Evolutionary conservation across 2,113 vertebrate species (phyloP).

Genomic region (Circaetus gallicus): DNA sequence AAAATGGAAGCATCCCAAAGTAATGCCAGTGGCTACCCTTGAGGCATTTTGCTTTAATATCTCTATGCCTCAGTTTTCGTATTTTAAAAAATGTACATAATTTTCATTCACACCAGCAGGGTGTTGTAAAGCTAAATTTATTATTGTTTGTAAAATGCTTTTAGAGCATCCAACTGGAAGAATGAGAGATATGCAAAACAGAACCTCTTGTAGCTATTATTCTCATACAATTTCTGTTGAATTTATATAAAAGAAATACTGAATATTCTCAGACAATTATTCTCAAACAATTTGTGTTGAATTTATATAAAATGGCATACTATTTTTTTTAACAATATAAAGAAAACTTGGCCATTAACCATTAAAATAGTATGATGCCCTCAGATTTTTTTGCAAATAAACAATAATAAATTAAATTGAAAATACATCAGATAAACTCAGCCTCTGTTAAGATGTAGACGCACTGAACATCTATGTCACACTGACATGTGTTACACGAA

Average conservation of each 20-base stretch:
- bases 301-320: not conserved
- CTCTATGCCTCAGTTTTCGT: conserved; percentile 11
- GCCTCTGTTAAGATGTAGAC: not conserved
- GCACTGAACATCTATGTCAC: not conserved
- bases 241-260: conserved; percentile 29
- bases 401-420: not conserved
- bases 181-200: conserved; percentile 54
- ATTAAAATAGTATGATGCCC: not conserved
- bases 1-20: conserved; percentile 10
- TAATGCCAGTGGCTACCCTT: not conserved
- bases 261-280: conserved; percentile 24
- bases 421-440: not conserved
- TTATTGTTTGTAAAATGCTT: conserved; percentile 55
- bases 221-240: conserved; percentile 39
- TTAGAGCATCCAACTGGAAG: conserved; percentile 20
- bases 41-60: conserved; percentile 10
- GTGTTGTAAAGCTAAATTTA: conserved; percentile 45
- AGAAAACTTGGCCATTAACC: not conserved
- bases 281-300: not conserved
- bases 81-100: conserved; percentile 6
- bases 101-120: conserved; percentile 39
- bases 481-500: not conserved
- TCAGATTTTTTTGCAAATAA: not conserved
- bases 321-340: not conserved
- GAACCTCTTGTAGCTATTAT: conserved; percentile 32